Percentiles rank a stretch among this genome's conserved stretches.
phyloP scores from a whole-genome alignment of 2,888 invertebrate genomes.

The Polymixis lichenea region DNA sequence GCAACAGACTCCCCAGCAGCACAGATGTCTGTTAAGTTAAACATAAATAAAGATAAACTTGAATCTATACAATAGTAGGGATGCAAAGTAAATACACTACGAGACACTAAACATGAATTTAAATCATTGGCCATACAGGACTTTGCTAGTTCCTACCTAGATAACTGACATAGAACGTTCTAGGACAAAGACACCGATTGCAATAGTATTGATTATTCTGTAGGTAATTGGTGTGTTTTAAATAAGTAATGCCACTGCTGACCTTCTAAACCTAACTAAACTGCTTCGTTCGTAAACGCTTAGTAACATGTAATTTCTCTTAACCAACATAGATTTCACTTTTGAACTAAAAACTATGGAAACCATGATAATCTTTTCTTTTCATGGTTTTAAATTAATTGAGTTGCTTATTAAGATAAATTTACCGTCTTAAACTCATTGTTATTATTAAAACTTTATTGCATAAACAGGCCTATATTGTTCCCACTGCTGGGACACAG shows the following conservation, averaged over 20 bases:
- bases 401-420: neutral
- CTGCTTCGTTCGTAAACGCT: neutral
- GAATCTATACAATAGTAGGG: no score
- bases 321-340: neutral
- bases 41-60: no score
- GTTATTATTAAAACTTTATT: no score
- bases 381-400: constrained; percentile 4
- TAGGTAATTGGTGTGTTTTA: constrained; percentile 67
- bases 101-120: no score
- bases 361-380: neutral
- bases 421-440: neutral
- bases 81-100: no score
- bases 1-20: no score
- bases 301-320: constrained; percentile 5
- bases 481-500: no score
- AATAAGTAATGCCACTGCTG: constrained; percentile 66
- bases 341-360: constrained; percentile 1
- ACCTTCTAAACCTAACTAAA: constrained; percentile 13
- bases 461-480: no score
- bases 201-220: constrained; percentile 75
- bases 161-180: constrained; percentile 19
- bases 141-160: neutral
- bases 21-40: no score
- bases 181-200: constrained; percentile 65
- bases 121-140: neutral